Percentiles rank a stretch among this genome's conserved stretches.
Conservation (phyloP, 2,113 vertebrate species). For the Anguilla japonica region DNA sequence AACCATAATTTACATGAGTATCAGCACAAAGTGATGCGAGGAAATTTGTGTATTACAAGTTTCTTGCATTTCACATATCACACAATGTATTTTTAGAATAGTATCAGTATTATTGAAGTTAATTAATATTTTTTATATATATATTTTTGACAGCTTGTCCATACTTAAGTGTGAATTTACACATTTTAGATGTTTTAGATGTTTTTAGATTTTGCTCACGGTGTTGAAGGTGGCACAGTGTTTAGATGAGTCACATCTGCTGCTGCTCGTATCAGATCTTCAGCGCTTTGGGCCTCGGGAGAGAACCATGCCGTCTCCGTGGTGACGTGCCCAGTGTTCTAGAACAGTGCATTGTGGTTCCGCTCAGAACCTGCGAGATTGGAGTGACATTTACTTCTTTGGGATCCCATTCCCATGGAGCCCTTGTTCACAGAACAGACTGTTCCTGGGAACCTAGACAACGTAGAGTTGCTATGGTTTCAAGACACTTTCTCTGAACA, state of each 20-base stretch:
- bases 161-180: neutral
- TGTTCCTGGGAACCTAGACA: slow-evolving; percentile 45
- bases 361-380: slow-evolving; percentile 22
- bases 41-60: neutral
- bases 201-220: neutral
- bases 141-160: neutral
- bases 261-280: neutral
- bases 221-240: neutral
- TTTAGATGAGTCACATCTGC: neutral
- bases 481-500: slow-evolving; percentile 54
- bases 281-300: neutral
- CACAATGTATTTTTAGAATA: neutral
- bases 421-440: slow-evolving; percentile 42
- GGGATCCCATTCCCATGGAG: slow-evolving; percentile 46
- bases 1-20: neutral
- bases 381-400: slow-evolving; percentile 40
- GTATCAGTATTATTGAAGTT: neutral
- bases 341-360: slow-evolving; percentile 18
- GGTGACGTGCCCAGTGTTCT: slow-evolving; percentile 34
- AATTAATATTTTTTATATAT: neutral
- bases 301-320: slow-evolving; percentile 32
- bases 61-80: neutral
- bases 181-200: neutral
- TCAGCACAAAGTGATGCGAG: neutral
- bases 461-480: slow-evolving; percentile 62